These are phyloP conservation scores for Myathropa florea DNA, from an alignment of 2,888 invertebrate genomes.

Conservation along the genomic window DNA sequence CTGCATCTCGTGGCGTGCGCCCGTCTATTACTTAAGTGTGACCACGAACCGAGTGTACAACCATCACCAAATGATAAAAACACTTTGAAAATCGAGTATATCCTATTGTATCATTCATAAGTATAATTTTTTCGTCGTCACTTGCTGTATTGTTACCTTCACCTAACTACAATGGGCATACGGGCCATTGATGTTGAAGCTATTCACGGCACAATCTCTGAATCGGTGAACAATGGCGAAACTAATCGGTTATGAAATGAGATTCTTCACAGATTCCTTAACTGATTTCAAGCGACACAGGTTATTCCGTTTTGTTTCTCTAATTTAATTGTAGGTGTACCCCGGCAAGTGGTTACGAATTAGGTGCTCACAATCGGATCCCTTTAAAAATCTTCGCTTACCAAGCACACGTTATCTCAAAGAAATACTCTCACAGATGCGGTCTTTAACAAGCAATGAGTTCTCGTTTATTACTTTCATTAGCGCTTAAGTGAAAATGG, in stretches of 20 bases:
- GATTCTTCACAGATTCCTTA: slow-evolving; percentile 17
- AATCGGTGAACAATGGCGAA: slow-evolving; percentile 52
- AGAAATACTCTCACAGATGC: background rate
- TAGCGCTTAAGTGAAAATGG: slow-evolving; percentile 42
- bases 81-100: background rate
- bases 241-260: slow-evolving; percentile 57
- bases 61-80: slow-evolving; percentile 24
- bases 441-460: slow-evolving; percentile 24
- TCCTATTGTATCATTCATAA: slow-evolving; percentile 11
- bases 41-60: slow-evolving; percentile 24
- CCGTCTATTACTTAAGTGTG: slow-evolving; percentile 53
- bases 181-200: slow-evolving; percentile 2
- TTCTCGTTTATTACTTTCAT: slow-evolving; percentile 52
- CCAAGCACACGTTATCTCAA: background rate
- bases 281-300: slow-evolving; percentile 3
- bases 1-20: slow-evolving; percentile 35
- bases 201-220: slow-evolving; percentile 45
- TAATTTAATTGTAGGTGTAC: background rate
- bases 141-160: slow-evolving; percentile 2
- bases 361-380: background rate
- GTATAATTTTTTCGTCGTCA: background rate
- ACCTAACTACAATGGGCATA: slow-evolving; percentile 1
- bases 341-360: background rate
- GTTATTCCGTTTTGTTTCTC: slow-evolving; percentile 12
- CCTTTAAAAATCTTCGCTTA: background rate